Percentiles rank a stretch among this genome's conserved stretches.
Conservation (phyloP, 2,888 invertebrate genomes). For the Ectemnius lituratus region DNA sequence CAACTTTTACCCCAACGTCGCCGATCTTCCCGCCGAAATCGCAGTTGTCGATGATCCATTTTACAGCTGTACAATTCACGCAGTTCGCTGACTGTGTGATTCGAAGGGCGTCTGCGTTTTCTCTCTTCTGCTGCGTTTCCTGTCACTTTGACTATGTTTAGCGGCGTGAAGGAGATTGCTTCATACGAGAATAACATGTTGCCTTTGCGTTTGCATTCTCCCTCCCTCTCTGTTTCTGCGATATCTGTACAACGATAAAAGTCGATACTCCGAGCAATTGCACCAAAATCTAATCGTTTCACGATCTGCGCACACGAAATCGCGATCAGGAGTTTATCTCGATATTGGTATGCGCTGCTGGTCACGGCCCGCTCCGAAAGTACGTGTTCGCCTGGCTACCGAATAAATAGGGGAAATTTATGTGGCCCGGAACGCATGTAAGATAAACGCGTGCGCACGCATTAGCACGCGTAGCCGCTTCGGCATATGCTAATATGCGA, state of each 20-base stretch:
- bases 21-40: background rate
- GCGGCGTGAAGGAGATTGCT: no score
- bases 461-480: background rate
- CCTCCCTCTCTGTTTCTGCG: no score
- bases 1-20: background rate
- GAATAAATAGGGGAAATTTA: slow-evolving; percentile 11
- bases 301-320: slow-evolving; percentile 11
- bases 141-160: no score
- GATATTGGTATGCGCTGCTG: slow-evolving; percentile 10
- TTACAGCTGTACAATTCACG: no score
- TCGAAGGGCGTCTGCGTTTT: slow-evolving; percentile 8
- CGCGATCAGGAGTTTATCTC: background rate
- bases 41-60: no score
- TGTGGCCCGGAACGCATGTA: background rate
- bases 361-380: background rate
- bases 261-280: background rate
- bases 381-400: slow-evolving; percentile 3
- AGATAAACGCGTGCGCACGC: slow-evolving; percentile 13
- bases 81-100: slow-evolving; percentile 18
- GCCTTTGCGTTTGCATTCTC: no score
- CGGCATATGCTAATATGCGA: slow-evolving; percentile 9
- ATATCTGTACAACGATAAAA: no score
- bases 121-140: slow-evolving; percentile 4
- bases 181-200: no score
- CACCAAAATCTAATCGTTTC: slow-evolving; percentile 17